Evolutionary conservation across 2,888 invertebrate species (phyloP).

Genomic region (Orchesella flavescens): DNA sequence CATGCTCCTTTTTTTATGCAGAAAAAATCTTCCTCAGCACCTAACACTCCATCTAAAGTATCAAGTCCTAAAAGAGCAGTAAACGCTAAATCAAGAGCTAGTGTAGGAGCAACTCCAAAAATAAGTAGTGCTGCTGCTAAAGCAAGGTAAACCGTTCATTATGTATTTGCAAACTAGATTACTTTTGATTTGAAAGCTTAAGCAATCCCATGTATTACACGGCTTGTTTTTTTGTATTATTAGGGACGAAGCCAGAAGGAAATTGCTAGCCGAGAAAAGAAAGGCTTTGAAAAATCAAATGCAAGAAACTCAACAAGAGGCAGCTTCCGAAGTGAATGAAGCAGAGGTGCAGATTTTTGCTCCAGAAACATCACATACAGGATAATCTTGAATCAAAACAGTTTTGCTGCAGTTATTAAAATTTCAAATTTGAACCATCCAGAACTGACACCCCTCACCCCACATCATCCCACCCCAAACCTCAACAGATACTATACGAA

Average conservation of each 20-base stretch:
- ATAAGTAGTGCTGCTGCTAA: slow-evolving; percentile 61
- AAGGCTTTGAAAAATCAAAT: slow-evolving; percentile 76
- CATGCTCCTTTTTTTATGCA: neutral
- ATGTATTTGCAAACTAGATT: neutral
- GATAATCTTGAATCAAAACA: slow-evolving; percentile 19
- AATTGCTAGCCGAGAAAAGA: slow-evolving; percentile 85
- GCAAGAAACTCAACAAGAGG: slow-evolving; percentile 52
- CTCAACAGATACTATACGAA: neutral
- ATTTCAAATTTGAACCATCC: neutral
- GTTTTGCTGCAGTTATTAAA: neutral
- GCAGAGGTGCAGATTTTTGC: slow-evolving; percentile 69
- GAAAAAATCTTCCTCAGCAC: neutral
- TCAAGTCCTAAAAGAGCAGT: slow-evolving; percentile 33
- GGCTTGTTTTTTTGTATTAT: neutral
- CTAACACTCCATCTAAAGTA: slow-evolving; percentile 34
- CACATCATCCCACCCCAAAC: neutral
- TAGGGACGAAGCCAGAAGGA: slow-evolving; percentile 81
- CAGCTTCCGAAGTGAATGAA: slow-evolving; percentile 39
- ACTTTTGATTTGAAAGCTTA: neutral
- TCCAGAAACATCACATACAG: slow-evolving; percentile 60
- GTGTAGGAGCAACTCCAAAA: slow-evolving; percentile 46
- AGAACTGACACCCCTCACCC: neutral
- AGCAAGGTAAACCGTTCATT: slow-evolving; percentile 54
- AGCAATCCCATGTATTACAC: neutral
- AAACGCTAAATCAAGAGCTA: slow-evolving; percentile 14